Evolutionary conservation across 1,140 invertebrate genomes (phyloP), one percentile per base, ranked within the genome.

Genomic region (Drosophila ogumai): DNA sequence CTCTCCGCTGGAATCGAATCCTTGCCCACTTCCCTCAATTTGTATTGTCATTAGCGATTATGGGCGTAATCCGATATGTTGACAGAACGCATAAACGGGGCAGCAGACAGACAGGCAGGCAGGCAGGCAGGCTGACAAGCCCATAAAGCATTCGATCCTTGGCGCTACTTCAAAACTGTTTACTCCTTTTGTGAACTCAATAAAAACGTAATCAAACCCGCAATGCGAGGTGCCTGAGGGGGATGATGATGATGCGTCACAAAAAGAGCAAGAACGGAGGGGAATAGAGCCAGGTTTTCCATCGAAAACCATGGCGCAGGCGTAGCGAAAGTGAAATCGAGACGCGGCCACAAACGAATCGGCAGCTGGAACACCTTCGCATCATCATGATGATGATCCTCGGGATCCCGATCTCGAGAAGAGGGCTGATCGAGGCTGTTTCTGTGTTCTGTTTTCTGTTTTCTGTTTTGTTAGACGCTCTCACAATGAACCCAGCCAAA

Each of bases 1-100:
- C 22, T 46, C 57, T 49, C 60, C 63, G n/a, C 31, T 12, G 41
- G 41, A 41, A 71, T 69, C 63, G 63, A 69, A 55, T 61, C 66
- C 63, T 40, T 75, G 47, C 52, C 41, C 41, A 46, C 36, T 71
- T 41, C 52, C 31, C 57, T 47, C 82, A 90, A 88, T 88, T 88
- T 90, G 84, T 88, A 88, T 88, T 88, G 84, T 88, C 84, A 88
- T 88, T 88, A 88, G 84, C 84, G 84, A 84, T 88, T 88, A 88
- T 84, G 81, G 65, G 79, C 79, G 84, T 88, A 88, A 88, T 84
- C 61, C 63, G 84, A 88, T 88, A 88, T 90, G 85, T 88, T 88
- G 84, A 88, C 85, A 84, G 73, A 80, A 84, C 84, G 80, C 67
- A 81, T 66, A 85, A 68, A 75, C 61, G 69, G 59, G 49, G 50